phyloP scores from a whole-genome alignment of 2,888 invertebrate species.

The Smittia sp. region DNA sequence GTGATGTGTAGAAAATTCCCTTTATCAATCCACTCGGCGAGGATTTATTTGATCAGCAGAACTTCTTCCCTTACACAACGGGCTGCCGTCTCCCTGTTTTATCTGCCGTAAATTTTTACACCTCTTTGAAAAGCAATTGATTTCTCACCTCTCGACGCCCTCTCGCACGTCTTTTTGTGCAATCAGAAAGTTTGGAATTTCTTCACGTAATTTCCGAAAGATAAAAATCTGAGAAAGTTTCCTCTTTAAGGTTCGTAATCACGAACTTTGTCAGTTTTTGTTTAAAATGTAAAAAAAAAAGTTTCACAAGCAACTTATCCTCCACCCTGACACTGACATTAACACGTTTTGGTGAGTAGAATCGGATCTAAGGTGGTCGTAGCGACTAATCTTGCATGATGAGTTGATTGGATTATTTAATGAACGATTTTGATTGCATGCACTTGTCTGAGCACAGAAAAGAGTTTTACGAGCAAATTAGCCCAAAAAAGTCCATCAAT shows the following conservation, averaged over 20 bases:
- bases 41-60: conserved; percentile 9
- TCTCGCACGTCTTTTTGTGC: background rate
- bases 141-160: background rate
- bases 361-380: background rate
- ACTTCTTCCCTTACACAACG: background rate
- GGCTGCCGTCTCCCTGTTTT: background rate
- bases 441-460: conserved; percentile 17
- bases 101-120: conserved; percentile 14
- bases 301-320: background rate
- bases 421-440: conserved; percentile 10
- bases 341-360: conserved; percentile 17
- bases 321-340: background rate
- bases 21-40: background rate
- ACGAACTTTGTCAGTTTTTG: no score
- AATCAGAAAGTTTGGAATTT: background rate
- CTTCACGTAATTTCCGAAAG: conserved; percentile 2
- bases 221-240: background rate
- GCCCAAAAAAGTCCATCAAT: conserved; percentile 21
- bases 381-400: background rate
- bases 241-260: no score
- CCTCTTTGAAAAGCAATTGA: background rate
- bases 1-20: background rate
- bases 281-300: no score
- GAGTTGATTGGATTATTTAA: conserved; percentile 9
- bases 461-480: background rate